Evolutionary conservation across 2,888 invertebrate species (phyloP), one percentile per base, ranked within the genome.

Genomic region (Ommatoiulus sabulosus): DNA sequence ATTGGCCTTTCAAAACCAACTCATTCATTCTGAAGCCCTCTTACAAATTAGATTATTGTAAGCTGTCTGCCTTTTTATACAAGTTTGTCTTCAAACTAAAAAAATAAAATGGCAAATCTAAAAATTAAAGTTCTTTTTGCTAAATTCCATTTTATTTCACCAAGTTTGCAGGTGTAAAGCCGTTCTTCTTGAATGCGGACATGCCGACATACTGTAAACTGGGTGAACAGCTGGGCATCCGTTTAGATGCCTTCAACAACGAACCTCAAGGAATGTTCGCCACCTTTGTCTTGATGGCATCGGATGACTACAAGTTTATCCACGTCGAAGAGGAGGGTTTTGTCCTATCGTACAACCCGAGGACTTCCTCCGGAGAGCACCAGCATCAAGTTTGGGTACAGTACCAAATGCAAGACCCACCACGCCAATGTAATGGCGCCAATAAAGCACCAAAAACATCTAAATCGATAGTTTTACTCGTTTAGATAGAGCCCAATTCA

Each of bases 161-260:
- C 46, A 90, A 93, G 93, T 93, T 92, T 90, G 92, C 92, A 44
- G 92, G 92, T 43, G 91, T 91, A n/a, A 92, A 94, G 5, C 93
- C 93, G 57, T 93, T 94, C 92, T 93, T 93, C 91, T 93, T 94
- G 90, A 93, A 93, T 85, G 92, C 93, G 5, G 93, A 94, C 90
- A 93, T 93, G 84, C 94, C 94, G 1, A 91, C 92, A 0, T 90
- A 91, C 24, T 93, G 93, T 87, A 92, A 93, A 8, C 91, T 93
- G 44, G 94, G 94, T 4, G 94, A 94, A 91, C 94, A 94, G 91
- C 91, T 93, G 63, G 98, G 98, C 10, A 94, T 99, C 57, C 94
- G 98, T 44, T 97, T 98, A 0, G 96, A 97, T 0, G 96, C 99
- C 10, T 98, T 99, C 93, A 99, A 99, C 94, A 98, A 98, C 93